phyloP scores from a whole-genome alignment of 2,888 invertebrate species.

The Hymenopus coronatus region DNA sequence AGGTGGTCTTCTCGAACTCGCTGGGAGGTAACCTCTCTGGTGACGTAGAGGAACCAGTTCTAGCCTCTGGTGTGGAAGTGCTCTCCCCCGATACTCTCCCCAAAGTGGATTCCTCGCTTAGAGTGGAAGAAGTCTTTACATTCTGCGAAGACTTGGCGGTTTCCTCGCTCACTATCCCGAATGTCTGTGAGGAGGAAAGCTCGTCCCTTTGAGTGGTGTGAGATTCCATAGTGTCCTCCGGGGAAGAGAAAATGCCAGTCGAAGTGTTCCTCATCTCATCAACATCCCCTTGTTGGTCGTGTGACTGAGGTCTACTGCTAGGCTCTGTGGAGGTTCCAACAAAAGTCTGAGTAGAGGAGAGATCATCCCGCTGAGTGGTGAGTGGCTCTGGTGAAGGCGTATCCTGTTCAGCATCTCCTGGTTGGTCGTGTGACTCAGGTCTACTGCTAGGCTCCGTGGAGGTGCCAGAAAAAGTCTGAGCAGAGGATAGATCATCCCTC shows the following conservation, averaged over 20 bases:
- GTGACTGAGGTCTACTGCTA: background rate
- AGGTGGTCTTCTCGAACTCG: background rate
- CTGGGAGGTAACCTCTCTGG: background rate
- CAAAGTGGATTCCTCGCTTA: background rate
- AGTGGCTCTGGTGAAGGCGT: background rate
- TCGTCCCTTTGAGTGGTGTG: background rate
- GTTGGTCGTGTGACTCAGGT: background rate
- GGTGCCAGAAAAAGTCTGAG: background rate
- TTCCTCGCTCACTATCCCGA: background rate
- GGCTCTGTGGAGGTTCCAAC: background rate
- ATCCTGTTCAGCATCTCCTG: background rate
- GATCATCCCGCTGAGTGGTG: background rate
- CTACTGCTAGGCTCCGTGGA: background rate
- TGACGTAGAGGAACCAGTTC: background rate
- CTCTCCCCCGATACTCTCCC: background rate
- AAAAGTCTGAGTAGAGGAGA: background rate
- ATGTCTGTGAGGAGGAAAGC: background rate
- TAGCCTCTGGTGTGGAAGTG: background rate
- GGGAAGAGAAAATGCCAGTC: too few species aligned
- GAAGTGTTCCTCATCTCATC: background rate
- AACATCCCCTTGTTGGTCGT: background rate
- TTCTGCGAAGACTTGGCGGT: background rate
- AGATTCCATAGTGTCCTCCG: background rate
- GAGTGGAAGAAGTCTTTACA: background rate
- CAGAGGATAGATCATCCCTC: background rate